Base-by-base conservation (phyloP, 2,113 vertebrate genomes). In the Picathartes gymnocephalus region DNA sequence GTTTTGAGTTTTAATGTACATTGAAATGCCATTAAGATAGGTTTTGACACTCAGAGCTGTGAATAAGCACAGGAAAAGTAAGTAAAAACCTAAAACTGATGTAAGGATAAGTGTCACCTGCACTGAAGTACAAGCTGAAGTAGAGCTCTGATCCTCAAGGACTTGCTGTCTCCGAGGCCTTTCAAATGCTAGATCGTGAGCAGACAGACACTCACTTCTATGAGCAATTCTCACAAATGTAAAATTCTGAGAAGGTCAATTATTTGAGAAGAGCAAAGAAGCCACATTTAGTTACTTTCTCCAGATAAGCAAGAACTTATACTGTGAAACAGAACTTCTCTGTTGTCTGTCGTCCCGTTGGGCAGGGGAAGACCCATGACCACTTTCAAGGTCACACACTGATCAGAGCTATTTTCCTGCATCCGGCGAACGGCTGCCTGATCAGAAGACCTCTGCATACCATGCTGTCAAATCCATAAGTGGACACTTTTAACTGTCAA, bases 371-470 rank as follows among this genome's bases (percentile, higher is more conserved):
- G 80, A 50, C 53, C 45, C 51, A 27, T 65, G 69, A 81, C 57
- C 73, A 79, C 61, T 93, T 86, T 31, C 65, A 94, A 92, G 95
- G 96, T 96, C 95, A 96, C 48, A 33, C 44, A 25, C 14, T 57
- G 47, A 93, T 81, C 69, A 70, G 78, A 69, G 88, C 86, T 88
- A 71, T 88, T 95, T 92, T 86, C 81, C 93, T 86, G 60, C 40
- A 96, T 94, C 96, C 6, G 64, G 82, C 17, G 28, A 94, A 92
- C 60, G 33, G 28, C 51, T 74, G 64, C 56, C 68, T 81, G 69
- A 68, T 78, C 90, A 97, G 60, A 81, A 93, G 92, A 93, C 86
- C 86, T 84, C 93, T 90, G 76, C 90, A 96, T 96, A 81, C 88
- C 93, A 90, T 3, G 8, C 72, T 81, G 76, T 57, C 85, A 83